Base-by-base conservation (phyloP, 2,888 invertebrate genomes). In the Laspeyria flexula region DNA sequence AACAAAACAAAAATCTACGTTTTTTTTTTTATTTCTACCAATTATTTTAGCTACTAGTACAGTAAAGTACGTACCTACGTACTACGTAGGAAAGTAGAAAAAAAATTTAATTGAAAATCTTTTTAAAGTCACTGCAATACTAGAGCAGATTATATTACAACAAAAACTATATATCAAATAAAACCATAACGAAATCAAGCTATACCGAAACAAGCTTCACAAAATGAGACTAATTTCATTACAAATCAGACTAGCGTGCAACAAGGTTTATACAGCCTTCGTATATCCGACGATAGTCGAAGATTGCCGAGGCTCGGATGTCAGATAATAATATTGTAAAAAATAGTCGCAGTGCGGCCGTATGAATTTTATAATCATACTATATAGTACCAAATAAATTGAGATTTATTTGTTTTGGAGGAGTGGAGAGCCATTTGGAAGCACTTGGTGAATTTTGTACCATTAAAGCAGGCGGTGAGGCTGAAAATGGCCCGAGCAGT, bases 201-300 rank as follows among this genome's bases (percentile, higher is more conserved):
- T 53, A 48, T 51, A 49, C 13, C 15, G 15, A 47, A 56, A 53
- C 44, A 56, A 51, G 45, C 37, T 43, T 47, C 47, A 50, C 47
- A 53, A 60, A 63, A 60, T 63, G 47, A 18, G 43, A 37, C 56
- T 63, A 53, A 63, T 56, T 65, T 42, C 12, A 63, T 65, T 60
- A 65, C 35, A 41, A 41, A 41, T 21, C 13, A 31, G 12, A 40
- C 41, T 12, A 40, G 34, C 7, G 9, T 29, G 38, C 53, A 65
- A 56, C 54, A 41, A 52, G 31, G 55, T 59, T 60, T 61, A 54
- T 61, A 50, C 13, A 29, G 43, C 41, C 37, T 49, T 55, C 71
- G 65, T 40, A 45, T 45, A 51, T 51, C 37, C 46, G 46, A 44
- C 12, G 38, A 41, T 42, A 33, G 5, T 45, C 41, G 51, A 60